Evolutionary conservation across 2,797 vertebrate species (phyloP), one percentile per base, ranked within the genome.

Genomic region (Chromobotia macracanthus): DNA sequence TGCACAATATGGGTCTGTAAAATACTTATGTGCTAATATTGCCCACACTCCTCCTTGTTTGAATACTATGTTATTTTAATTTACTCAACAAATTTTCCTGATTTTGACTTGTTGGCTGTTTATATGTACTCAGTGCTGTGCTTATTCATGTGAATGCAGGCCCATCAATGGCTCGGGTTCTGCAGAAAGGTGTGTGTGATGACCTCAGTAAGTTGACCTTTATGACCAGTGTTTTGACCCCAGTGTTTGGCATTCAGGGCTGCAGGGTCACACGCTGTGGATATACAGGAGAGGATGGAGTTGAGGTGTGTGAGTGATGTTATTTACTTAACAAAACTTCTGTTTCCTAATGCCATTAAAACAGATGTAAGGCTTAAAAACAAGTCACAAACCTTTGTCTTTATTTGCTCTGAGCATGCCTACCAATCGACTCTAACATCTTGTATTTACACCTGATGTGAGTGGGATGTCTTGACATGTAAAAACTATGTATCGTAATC

Each of bases 271-370:
- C 96, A 0, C 96, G 97, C 84, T 99, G 97, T 2, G 97, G 97
- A 75, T 99, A 98, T 90, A 98, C 97, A 0, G 97, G 97, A 74
- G 97, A 99, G 87, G 97, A 99, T 0, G 97, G 97, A 0, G 95
- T 98, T 70, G 97, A 99, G 95, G 97, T 98, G 48, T 83, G 86
- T 35, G 0, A 10, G 58, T 38, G 50, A 55, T 55, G 7, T 38
- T 38, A 7, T 3, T 1, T 38, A 38, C 5, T 38, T 38, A 38
- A 38, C 35, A 38, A 38, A 31, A 5, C 31, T 31, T 31, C 31
- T 2, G 31, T 31, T 18, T 28, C 2, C 1, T n/a, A n/a, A 18
- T 51, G 50, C 18, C 16, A 18, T 18, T 51, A n/a, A 51, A 51
- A 51, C 31, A 31, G 2, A 31, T 31, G 31, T 31, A 31, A 31